Evolutionary conservation across 2,797 vertebrate species (phyloP), one percentile per base, ranked within the genome.

Genomic region (Oreochromis grahami): DNA sequence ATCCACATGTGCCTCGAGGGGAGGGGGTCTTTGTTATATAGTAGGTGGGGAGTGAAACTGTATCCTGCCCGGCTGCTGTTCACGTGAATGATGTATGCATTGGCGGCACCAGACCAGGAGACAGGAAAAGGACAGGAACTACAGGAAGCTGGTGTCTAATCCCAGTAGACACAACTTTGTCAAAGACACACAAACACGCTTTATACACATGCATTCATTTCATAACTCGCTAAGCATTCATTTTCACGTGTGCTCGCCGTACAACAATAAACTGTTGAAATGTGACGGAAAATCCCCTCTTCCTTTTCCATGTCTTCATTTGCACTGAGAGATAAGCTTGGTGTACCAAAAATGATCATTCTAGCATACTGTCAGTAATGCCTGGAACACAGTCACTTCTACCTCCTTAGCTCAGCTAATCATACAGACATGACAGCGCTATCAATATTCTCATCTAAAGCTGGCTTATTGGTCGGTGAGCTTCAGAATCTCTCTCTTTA

Each of bases 91-190:
- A 85, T 85, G 89, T 76, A 88, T 85, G 51, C 81, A 85, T 78
- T 81, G 80, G 85, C 55, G 12, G 84, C 48, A 68, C 86, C 86
- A 83, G 85, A 80, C 77, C 86, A 84, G 90, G 89, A 94, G 92
- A 90, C 93, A 89, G 94, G 94, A 94, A 91, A 84, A 86, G 87
- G 88, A 93, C 87, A 87, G 89, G 92, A 94, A 88, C 89, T 87
- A 76, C 88, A 89, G 94, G 94, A 94, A 95, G 86, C 90, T 43
- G 63, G 86, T 74, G 90, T 90, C 92, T 93, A 94, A 94, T 92
- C 94, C 92, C 91, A 84, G 84, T 88, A 94, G 94, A 94, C 94
- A 93, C 84, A 92, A 95, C 94, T 95, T 84, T 84, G 88, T 88
- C 85, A 91, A 88, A 91, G 51, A 92, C 90, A 92, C 84, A 92